Base-by-base conservation (phyloP, 2,888 invertebrate genomes). In the Melitaea athalia region DNA sequence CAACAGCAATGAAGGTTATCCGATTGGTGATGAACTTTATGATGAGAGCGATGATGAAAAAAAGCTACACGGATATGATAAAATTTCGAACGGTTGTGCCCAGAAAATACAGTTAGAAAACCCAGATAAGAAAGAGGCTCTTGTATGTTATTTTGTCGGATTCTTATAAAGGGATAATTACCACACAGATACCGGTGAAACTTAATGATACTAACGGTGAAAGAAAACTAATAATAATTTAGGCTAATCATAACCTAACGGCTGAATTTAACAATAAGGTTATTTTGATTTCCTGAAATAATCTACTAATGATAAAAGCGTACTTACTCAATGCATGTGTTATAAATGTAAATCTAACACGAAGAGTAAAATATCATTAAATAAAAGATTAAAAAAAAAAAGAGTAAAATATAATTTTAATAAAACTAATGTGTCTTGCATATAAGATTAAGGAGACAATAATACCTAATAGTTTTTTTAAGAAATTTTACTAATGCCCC, bases 21-120 rank as follows among this genome's bases (percentile, higher is more conserved):
- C 72, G 31, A 73, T 74, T 67, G 76, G 78, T 45, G 76, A 74
- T 59, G 73, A 70, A 24, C 63, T 72, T 14, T 77, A 78, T 68
- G 77, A 75, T 31, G 77, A 81, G 52, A 80, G 77, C 55, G 81
- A 79, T 60, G 77, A 77, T 59, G 76, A 78, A 7, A 71, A 67
- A 0, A 82, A 79, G 8, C 82, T 91, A 3, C 87, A 89, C 59
- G 91, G 91, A n/a, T 91, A 91, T 64, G 78, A 84, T 64, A 85
- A 86, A 71, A 88, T 87, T 57, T 79, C 89, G 4, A 77, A 84
- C 0, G 89, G 89, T 0, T 92, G 91, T 73, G 84, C 84, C 12
- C 75, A 86, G 42, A 78, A 83, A 38, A 89, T 92, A 70, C 89
- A 92, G 55, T 70, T 92, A 24, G 92, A 92, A 74, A 85, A 92